Evolutionary conservation across 2,888 invertebrate genomes (phyloP), one percentile per base, ranked within the genome.

Genomic region (Archips crataeganus): DNA sequence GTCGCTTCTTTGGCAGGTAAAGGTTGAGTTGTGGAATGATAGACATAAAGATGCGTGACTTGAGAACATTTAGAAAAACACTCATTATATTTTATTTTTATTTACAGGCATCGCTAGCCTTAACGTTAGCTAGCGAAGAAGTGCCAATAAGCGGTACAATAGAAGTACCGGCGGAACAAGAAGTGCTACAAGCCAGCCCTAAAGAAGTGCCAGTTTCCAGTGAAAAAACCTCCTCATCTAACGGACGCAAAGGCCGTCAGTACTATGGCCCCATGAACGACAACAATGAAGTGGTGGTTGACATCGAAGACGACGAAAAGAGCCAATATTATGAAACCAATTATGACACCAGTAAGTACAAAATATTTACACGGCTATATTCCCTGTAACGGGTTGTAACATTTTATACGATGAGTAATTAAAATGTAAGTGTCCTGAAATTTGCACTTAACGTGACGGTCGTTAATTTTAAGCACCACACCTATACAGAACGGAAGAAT

Each of bases 291-390:
- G 94, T 96, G n/a, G 95, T 97, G 72, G 95, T 97, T 34, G 95
- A 96, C 82, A 97, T 97, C 75, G 95, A 96, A 81, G 97, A 97
- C 84, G 95, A 95, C 72, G 96, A 96, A 82, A 97, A 97, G 87
- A 96, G 95, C 70, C 97, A 97, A 89, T 97, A 97, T 85, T 95
- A 96, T 79, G 96, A 96, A 83, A 97, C 97, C 80, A 97, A 97
- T 86, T 96, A 96, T 85, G 96, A 97, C 82, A 96, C 96, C 79
- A 97, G 97, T 97, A 91, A 96, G 96, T 65, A 51, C 13, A 9
- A 32, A 32, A 47, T 13, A 47, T 57, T 54, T 34, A 15, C 34
- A 15, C 5, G 8, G 39, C 32, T n/a, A 32, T 57, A 57, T 57
- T 57, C 32, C 23, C 32, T 57, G 57, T 57, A 54, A 57, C 57